Evolutionary conservation across 37 sponge, comb jelly and placozoan genomes (phyloP), one percentile per base, ranked within the genome.

Genomic region (Aplysina aerophoba): DNA sequence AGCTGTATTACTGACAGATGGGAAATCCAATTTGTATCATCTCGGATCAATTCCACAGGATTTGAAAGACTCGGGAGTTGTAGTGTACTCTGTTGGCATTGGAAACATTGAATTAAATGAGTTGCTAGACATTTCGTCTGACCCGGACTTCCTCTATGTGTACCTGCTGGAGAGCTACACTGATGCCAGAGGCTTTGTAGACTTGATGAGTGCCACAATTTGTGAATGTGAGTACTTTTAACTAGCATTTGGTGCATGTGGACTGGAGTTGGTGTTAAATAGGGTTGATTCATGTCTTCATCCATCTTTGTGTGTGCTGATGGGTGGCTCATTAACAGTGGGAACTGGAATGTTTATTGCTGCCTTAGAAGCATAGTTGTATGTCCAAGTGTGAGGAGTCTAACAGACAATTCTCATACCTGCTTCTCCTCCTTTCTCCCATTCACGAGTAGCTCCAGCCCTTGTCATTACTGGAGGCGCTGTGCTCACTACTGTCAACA

Each of bases 1-100:
- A 5, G 95, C 81, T 6, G 89, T 97, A 11, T 82, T 97, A 80
- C 72, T 97, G 31, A 97, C 97, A 13, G 97, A 97, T 56, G 97
- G 97, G 1, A 86, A 80, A 0, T 94, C 97, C 24, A 97, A 97
- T 73, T 55, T 84, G 15, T 72, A 77, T 25, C 71, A 78, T 16
- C 73, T 92, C 22, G 67, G 15, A 27, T 31, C 61, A 11, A 44
- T 59, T 0, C 90, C 96, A 13, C 22, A 79, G 38, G 15, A 20
- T n/a, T 71, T 95, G 21, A 85, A 91, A 71, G 54, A 85, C 22
- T 81, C 69, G 0, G 93, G 93, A 14, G 91, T 92, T 1, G 85
- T 85, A 35, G 94, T 94, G 40, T 94, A 86, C 73, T 80, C 89
- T 36, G 94, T 94, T 11, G 94, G 94, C 5, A 82, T 94, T 16